Percentiles rank a stretch among this genome's conserved stretches.
Conservation (phyloP, 2,113 vertebrate species). For the Notothenia rossii region DNA sequence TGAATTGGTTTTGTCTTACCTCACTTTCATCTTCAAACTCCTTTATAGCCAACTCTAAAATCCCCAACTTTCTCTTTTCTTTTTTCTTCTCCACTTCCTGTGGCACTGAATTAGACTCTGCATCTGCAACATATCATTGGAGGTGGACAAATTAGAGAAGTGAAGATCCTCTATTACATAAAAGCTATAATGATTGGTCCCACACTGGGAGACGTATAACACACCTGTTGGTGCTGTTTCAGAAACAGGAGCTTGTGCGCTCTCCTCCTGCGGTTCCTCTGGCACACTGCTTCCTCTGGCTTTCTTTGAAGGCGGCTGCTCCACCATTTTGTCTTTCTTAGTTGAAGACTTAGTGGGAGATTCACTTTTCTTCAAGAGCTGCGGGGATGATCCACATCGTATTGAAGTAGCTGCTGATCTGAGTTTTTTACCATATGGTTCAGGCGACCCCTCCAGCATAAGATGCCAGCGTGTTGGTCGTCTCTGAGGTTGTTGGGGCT, state of each 20-base stretch:
- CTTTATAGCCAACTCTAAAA: slow-evolving; percentile 78
- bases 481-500: not conserved
- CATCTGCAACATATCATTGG: slow-evolving; percentile 30
- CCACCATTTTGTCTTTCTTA: not conserved
- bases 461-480: slow-evolving; percentile 38
- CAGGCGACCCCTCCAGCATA: not conserved
- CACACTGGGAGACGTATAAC: not conserved
- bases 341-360: not conserved
- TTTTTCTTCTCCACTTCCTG: slow-evolving; percentile 33
- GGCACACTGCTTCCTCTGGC: slow-evolving; percentile 22
- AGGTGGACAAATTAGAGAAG: not conserved
- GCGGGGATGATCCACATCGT: not conserved
- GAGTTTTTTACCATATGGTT: slow-evolving; percentile 41
- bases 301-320: slow-evolving; percentile 55
- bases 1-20: slow-evolving; percentile 50
- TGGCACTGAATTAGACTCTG: slow-evolving; percentile 2
- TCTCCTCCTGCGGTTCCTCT: slow-evolving; percentile 9
- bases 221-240: slow-evolving; percentile 41
- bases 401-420: slow-evolving; percentile 6
- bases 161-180: not conserved
- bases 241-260: not conserved
- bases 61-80: slow-evolving; percentile 66
- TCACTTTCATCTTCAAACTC: slow-evolving; percentile 81
- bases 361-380: slow-evolving; percentile 14
- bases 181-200: not conserved